Conservation (phyloP, 2,888 invertebrate genomes). For the Saturnia pavonia region DNA sequence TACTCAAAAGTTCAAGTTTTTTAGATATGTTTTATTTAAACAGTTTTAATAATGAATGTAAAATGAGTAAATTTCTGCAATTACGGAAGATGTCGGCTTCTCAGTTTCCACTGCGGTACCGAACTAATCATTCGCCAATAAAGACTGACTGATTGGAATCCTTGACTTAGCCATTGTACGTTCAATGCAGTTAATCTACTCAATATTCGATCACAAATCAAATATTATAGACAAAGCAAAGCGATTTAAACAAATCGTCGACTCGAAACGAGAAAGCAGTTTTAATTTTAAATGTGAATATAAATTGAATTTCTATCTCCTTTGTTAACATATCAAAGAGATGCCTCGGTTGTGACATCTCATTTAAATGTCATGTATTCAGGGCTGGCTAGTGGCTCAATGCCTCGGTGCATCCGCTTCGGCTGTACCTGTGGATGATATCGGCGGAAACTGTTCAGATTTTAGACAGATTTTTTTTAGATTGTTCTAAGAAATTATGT, state of each 20-base stretch:
- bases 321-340: constrained; percentile 17
- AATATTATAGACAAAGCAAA: neutral
- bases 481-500: neutral
- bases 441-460: neutral
- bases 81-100: too few relatives aligned
- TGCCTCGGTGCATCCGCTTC: neutral
- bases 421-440: neutral
- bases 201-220: too few relatives aligned
- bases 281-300: neutral
- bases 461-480: neutral
- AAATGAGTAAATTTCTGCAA: too few relatives aligned
- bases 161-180: too few relatives aligned
- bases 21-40: too few relatives aligned
- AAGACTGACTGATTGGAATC: too few relatives aligned
- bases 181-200: too few relatives aligned
- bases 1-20: too few relatives aligned
- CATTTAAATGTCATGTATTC: constrained; percentile 15
- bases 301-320: constrained; percentile 8
- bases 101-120: too few relatives aligned
- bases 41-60: too few relatives aligned
- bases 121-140: too few relatives aligned
- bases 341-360: constrained; percentile 13
- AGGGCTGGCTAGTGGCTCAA: neutral
- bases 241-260: neutral
- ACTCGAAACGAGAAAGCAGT: neutral